Evolutionary conservation across 1,140 invertebrate species (phyloP), one percentile per base, ranked within the genome.

Genomic region (Ptiloglossa arizonensis): DNA sequence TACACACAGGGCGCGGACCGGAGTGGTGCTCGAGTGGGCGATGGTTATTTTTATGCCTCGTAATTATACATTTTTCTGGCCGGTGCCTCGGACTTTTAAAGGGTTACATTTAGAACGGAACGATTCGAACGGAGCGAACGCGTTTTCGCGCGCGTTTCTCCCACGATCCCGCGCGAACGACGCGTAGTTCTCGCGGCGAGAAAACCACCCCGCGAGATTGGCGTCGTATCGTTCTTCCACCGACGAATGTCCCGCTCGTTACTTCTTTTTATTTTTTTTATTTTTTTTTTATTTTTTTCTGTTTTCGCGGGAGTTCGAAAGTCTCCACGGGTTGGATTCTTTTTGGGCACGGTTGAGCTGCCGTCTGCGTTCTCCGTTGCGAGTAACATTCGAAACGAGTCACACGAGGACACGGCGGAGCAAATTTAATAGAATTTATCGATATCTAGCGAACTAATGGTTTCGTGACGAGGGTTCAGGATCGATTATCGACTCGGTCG

Each of bases 11-110:
- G 38, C 62, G 56, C 64, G 60, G 38, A 57, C 22, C 24, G 27
- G 38, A 83, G 54, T 74, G 75, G 68, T 75, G 13, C 66, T 62
- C 50, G 81, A 86, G 86, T 88, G 84, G 88, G 82, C 79, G 88
- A 90, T 91, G 87, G 89, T 92, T 91, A 91, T 87, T 92, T 92
- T 92, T 92, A 92, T 92, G 90, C 87, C 82, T 88, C 90, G 88
- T 92, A 91, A 92, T 92, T 91, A 92, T 90, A 91, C 90, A 92
- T 91, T 91, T 87, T 80, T 88, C 66, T 85, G 86, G 71, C 35
- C 76, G 75, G 85, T 69, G 85, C 73, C 71, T 86, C 66, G 66
- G 57, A 86, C 82, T 90, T 90, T 90, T 89, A 89, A n/a, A 41
- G 87, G 87, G 83, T 90, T 88, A 86, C 79, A 90, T 88, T 91